Base-by-base conservation (phyloP, 1,140 invertebrate genomes). In the Drosophila burlai region DNA sequence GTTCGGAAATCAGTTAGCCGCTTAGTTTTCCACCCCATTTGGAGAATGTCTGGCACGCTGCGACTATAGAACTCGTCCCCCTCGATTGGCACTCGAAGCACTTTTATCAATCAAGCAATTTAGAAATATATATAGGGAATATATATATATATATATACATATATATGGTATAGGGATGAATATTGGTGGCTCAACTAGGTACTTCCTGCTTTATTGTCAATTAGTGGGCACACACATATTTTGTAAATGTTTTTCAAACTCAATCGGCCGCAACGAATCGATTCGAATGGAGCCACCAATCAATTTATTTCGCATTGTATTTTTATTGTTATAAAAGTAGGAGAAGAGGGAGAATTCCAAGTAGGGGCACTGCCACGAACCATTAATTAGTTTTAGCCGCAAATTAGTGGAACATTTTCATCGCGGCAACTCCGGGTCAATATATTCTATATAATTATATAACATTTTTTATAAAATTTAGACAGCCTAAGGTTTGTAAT, bases 41-140 rank as follows among this genome's bases (percentile, higher is more conserved):
- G 31, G 46, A 36, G 55, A 62, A 81, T 84, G 77, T 77, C 69
- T 67, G 59, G 66, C 52, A 49, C 38, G 42, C 60, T 16, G 21
- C 58, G 49, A 18, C 26, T 50, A 38, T 26, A 21, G 18, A 21
- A 24, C 21, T 16, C 46, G 13, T 16, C 46, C 52, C 52, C 43
- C 16, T 15, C 40, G 36, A 45, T 55, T 43, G 38, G 34, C 68
- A 61, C 74, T 52, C 67, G 42, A 66, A 76, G 61, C 55, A 60
- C 84, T 84, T 90, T 90, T 89, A 89, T 89, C 84, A 89, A 90
- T 90, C 81, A 81, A 84, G 71, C 64, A 84, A 83, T 84, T 90
- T 90, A 65, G 77, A 50, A 40, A 57, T 63, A 31, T 24, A 4
- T 45, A 24, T 46, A 36, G 34, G 11, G 11, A 36, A 13, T 36